These are phyloP conservation scores for Kuschelorhynchus macadamiae DNA, from an alignment of 2,888 invertebrate genomes.

Conservation along the genomic window DNA sequence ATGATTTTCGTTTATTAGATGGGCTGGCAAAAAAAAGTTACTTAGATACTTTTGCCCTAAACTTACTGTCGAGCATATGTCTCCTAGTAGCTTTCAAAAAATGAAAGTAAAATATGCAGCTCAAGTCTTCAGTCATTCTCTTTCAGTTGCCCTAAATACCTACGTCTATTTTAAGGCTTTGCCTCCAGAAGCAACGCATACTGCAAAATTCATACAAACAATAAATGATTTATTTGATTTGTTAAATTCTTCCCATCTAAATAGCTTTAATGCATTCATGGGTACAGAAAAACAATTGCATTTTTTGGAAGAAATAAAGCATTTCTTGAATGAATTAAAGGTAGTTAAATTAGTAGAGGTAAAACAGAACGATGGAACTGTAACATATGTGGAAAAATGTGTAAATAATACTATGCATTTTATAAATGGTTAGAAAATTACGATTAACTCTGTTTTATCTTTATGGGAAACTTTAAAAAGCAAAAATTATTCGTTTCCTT, in stretches of 20 bases:
- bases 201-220: constrained; percentile 28
- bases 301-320: constrained; percentile 31
- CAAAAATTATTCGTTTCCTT: constrained; percentile 35
- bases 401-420: constrained; percentile 5
- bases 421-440: constrained; percentile 6
- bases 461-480: constrained; percentile 37
- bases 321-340: constrained; percentile 18
- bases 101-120: constrained; percentile 30
- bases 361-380: neutral
- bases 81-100: constrained; percentile 32
- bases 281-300: constrained; percentile 19
- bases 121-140: constrained; percentile 37
- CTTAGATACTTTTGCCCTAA: constrained; percentile 23
- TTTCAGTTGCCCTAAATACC: constrained; percentile 23
- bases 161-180: constrained; percentile 34
- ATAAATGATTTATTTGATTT: constrained; percentile 33
- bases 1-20: neutral
- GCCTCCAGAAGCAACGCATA: constrained; percentile 23
- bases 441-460: constrained; percentile 9
- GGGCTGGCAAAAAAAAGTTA: constrained; percentile 21
- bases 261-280: constrained; percentile 23
- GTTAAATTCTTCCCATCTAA: constrained; percentile 20
- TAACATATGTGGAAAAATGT: neutral
- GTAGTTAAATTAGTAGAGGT: no score
- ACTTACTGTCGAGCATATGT: constrained; percentile 29